Evolutionary conservation across 2,113 vertebrate genomes (phyloP), one percentile per base, ranked within the genome.

Genomic region (Rana temporaria): DNA sequence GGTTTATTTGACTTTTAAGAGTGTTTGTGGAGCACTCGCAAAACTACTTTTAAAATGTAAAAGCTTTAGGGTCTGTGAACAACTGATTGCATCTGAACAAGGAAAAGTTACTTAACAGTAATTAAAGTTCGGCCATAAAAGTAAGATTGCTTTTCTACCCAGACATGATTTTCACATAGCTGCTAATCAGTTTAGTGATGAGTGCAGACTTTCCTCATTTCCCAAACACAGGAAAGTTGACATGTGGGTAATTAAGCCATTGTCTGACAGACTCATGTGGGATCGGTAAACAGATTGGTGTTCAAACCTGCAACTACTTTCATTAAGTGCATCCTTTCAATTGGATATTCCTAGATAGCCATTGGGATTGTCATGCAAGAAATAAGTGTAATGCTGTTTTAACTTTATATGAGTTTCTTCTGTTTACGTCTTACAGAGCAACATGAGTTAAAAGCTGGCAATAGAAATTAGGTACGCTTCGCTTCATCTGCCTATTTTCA

Each of bases 141-240:
- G 63, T 82, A 20, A 48, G 55, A 79, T 70, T 60, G 66, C 6
- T 2, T 38, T 52, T 24, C 66, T 62, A 32, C 56, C 64, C n/a
- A 59, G 56, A 75, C 72, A 60, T 16, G 70, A 67, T 75, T 75
- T 75, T 75, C 71, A 81, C 69, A 82, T 24, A 67, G 63, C 30
- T 59, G 53, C 71, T 82, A 75, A 82, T 82, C 32, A 67, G 71
- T 75, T 75, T 75, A 75, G 80, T 82, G 71, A 30, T 82, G 71
- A 57, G 18, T 17, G 6, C 9, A 24, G 59, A 30, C 78, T 42
- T 79, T 38, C 7, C 42, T 81, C 15, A 53, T 64, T 56, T 56
- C 34, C 71, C 59, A 74, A 79, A 62, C 60, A 71, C 57, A 20
- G 63, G 63, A 75, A 82, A 66, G 75, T 73, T 81, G 80, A 63